Evolutionary conservation across 2,113 vertebrate species (phyloP), one percentile per base, ranked within the genome.

Genomic region (Pontoporia blainvillei): DNA sequence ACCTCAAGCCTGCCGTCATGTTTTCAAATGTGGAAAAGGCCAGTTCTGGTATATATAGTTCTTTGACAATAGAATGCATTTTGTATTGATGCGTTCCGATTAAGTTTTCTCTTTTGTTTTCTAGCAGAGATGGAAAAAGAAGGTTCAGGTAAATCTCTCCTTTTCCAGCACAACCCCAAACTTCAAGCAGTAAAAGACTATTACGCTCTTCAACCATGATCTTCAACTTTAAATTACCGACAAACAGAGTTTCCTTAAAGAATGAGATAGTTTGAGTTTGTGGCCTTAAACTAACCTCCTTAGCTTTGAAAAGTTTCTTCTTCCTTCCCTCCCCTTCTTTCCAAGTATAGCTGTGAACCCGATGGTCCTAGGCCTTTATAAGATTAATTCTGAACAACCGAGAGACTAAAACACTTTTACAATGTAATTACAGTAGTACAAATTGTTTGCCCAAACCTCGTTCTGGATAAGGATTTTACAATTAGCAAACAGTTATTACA

Each of bases 401-500:
- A 92, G 96, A 88, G 78, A 78, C 95, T 93, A 69, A 95, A 98
- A 97, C 98, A 96, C 95, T 98, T 98, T 98, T 98, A 98, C 98
- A 97, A 57, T 95, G 98, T 98, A 98, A 98, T 98, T 98, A 98
- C 98, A 98, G 98, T 79, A 96, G 96, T 97, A 97, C 98, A 98
- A 98, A 98, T 98, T 98, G 98, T 99, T 99, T 98, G 98, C 98
- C 97, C 97, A 98, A 98, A 98, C 97, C 97, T 98, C 98, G 97
- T 98, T 97, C 97, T 95, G 98, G 98, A 99, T 98, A 98, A 98
- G 98, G 97, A 84, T 96, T 99, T 98, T 98, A 98, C 98, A 98
- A 97, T 98, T 98, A 98, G 98, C 98, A 98, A 98, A 98, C 98
- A 99, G 97, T 98, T 98, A 97, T 98, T 98, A 97, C 95, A 97